These are phyloP conservation scores for Phrynocephalus forsythii DNA, from an alignment of 2,797 vertebrate species.

Conservation along the genomic window DNA sequence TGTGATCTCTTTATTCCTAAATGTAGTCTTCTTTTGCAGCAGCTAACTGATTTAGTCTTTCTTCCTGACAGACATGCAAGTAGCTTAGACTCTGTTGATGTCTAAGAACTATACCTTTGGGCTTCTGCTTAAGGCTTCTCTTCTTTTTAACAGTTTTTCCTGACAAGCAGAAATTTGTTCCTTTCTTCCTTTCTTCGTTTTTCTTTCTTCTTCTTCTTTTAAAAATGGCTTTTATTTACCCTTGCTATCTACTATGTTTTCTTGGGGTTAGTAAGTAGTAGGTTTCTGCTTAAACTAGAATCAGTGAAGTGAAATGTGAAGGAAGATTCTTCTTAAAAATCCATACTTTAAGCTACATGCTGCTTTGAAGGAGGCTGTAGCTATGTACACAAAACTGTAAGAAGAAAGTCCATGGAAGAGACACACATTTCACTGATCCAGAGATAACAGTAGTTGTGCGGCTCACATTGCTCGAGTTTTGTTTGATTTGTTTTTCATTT, in stretches of 20 bases:
- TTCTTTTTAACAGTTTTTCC: constrained; percentile 59
- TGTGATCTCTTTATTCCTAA: constrained; percentile 44
- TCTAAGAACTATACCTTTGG: constrained; percentile 53
- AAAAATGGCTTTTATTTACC: constrained; percentile 46
- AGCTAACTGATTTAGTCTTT: constrained; percentile 61
- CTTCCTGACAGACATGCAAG: constrained; percentile 41
- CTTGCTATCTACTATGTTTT: constrained; percentile 35
- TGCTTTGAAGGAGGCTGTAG: constrained; percentile 16
- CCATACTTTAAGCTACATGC: constrained; percentile 35
- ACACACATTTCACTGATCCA: background rate
- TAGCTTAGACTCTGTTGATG: constrained; percentile 32
- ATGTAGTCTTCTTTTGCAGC: constrained; percentile 56
- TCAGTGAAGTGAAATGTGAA: constrained; percentile 57
- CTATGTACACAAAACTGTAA: background rate
- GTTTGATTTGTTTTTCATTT: constrained; percentile 3
- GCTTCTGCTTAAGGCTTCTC: constrained; percentile 52
- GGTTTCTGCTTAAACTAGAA: constrained; percentile 56
- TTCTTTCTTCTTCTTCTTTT: background rate
- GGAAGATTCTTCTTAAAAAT: constrained; percentile 42
- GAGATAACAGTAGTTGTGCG: background rate
- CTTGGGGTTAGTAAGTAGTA: constrained; percentile 46
- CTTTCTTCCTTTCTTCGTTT: constrained; percentile 27
- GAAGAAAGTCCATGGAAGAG: background rate
- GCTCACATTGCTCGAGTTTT: background rate
- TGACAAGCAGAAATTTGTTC: constrained; percentile 64